Percentiles rank a stretch among this genome's conserved stretches.
Conservation (phyloP, 2,888 invertebrate genomes). For the Trissolcus brochymenae region DNA sequence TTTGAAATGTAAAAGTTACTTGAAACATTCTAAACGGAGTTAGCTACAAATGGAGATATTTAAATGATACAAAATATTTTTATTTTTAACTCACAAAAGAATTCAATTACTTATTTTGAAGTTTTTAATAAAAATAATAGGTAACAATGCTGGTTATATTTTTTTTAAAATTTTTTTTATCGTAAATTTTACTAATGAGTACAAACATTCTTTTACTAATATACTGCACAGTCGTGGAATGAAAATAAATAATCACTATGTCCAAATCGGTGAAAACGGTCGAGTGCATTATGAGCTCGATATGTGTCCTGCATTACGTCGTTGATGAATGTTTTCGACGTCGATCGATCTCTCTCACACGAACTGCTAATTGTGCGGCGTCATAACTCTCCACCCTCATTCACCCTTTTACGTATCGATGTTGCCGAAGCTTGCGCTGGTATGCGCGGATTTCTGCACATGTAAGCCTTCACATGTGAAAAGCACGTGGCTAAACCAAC, state of each 20-base stretch:
- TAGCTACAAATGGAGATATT: neutral
- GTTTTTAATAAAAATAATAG: no score
- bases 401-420: constrained; percentile 55
- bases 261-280: constrained; percentile 65
- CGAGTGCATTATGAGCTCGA: constrained; percentile 66
- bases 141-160: neutral
- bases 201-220: neutral
- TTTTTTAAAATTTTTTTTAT: neutral
- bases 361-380: constrained; percentile 76
- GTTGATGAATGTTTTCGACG: constrained; percentile 75
- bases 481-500: constrained; percentile 46
- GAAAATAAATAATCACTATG: constrained; percentile 64
- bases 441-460: constrained; percentile 47
- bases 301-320: constrained; percentile 70
- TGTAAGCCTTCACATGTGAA: constrained; percentile 41
- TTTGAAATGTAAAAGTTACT: constrained; percentile 9
- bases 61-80: neutral
- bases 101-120: neutral
- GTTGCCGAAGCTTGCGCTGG: constrained; percentile 45
- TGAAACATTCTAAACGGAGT: neutral
- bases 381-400: constrained; percentile 73
- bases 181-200: neutral
- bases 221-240: constrained; percentile 41
- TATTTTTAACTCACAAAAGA: neutral
- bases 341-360: constrained; percentile 77